Evolutionary conservation across 1,140 invertebrate species (phyloP).

Genomic region (Dinoponera quadriceps): DNA sequence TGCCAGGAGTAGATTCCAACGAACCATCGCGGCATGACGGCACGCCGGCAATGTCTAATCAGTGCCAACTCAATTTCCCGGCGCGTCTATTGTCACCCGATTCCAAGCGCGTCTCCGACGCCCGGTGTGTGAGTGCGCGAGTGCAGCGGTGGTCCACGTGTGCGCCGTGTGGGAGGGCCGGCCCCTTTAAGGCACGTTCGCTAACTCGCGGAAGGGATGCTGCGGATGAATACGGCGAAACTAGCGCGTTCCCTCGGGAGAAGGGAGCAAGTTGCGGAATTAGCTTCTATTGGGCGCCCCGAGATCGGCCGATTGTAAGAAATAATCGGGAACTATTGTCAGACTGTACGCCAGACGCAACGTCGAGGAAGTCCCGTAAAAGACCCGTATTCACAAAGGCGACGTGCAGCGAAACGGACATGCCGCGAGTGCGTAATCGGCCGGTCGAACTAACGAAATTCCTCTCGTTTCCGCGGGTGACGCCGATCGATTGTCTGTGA

Average conservation of each 20-base stretch:
- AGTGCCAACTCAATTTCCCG: conserved; percentile 83
- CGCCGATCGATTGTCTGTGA: no score
- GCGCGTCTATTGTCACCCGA: conserved; percentile 78
- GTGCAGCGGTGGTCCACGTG: background rate
- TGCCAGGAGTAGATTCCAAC: conserved; percentile 79
- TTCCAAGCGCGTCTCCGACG: conserved; percentile 73
- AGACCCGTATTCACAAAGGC: background rate
- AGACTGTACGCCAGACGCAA: background rate
- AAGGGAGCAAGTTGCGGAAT: conserved; percentile 20
- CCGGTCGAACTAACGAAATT: background rate
- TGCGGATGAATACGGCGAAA: background rate
- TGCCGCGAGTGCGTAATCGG: background rate
- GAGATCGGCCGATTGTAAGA: conserved; percentile 1
- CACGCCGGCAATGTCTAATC: conserved; percentile 83
- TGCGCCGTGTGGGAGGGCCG: background rate
- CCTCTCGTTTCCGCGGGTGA: background rate
- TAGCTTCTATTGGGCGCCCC: conserved; percentile 13
- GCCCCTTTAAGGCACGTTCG: background rate
- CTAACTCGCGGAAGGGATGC: conserved; percentile 2
- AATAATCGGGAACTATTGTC: conserved; percentile 18
- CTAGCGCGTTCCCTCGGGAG: background rate
- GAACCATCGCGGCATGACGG: conserved; percentile 79
- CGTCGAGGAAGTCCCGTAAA: background rate
- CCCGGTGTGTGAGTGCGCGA: conserved; percentile 46
- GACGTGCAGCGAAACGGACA: background rate